phyloP scores from a whole-genome alignment of 2,888 invertebrate species.

The Chalcosyrphus nemorum region DNA sequence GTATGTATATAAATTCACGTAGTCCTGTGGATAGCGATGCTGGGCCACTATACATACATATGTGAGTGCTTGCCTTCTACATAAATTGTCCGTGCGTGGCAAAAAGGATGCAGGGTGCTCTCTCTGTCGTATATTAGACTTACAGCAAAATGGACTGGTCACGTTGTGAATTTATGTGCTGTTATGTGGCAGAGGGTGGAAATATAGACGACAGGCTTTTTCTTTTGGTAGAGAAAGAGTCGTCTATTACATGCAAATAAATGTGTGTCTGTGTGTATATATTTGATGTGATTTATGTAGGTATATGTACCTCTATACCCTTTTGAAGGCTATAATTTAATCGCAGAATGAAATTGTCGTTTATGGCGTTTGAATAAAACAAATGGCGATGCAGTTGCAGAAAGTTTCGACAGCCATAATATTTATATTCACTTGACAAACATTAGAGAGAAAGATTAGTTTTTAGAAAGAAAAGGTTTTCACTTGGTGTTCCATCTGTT shows the following conservation, averaged over 20 bases:
- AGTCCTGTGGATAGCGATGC: slow-evolving; percentile 50
- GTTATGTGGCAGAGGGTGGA: slow-evolving; percentile 60
- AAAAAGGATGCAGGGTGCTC: slow-evolving; percentile 62
- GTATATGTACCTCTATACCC: slow-evolving; percentile 1
- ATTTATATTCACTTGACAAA: no score
- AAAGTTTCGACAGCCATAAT: slow-evolving; percentile 1
- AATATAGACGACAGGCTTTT: slow-evolving; percentile 7
- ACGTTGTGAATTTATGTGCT: slow-evolving; percentile 66
- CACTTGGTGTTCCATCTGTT: no score
- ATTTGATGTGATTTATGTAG: slow-evolving; percentile 31
- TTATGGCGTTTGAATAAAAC: slow-evolving; percentile 23
- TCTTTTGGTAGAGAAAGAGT: slow-evolving; percentile 19
- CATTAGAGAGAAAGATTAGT: no score
- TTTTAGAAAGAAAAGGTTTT: no score
- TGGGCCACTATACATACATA: slow-evolving; percentile 32
- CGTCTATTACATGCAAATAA: slow-evolving; percentile 57
- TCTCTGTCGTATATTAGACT: slow-evolving; percentile 32
- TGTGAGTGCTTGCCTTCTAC: slow-evolving; percentile 22
- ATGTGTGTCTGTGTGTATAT: slow-evolving; percentile 32
- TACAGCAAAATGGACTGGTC: slow-evolving; percentile 69
- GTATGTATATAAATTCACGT: slow-evolving; percentile 29
- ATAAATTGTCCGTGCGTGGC: slow-evolving; percentile 66
- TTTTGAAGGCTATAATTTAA: background rate
- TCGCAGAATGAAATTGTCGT: slow-evolving; percentile 1
- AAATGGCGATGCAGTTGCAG: slow-evolving; percentile 38